Percentiles rank a stretch among this genome's conserved stretches.
These are phyloP conservation scores for Tyto alba DNA, from an alignment of 2,113 vertebrate genomes.

Conservation along the genomic window DNA sequence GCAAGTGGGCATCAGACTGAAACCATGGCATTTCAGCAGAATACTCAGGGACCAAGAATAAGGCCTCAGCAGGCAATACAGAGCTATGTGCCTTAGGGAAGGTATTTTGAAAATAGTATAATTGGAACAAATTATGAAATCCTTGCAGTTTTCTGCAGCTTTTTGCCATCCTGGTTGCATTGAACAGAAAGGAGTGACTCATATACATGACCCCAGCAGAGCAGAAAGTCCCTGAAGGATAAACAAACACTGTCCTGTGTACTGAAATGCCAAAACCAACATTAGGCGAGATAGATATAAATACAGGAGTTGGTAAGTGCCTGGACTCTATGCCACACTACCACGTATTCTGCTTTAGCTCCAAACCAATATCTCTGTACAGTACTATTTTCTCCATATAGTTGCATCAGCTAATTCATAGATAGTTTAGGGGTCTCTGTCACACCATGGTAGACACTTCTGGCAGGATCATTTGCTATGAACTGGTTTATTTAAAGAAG, in stretches of 20 bases:
- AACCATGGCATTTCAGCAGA: background rate
- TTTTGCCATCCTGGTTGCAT: background rate
- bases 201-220: fast-evolving
- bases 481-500: background rate
- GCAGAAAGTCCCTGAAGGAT: background rate
- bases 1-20: background rate
- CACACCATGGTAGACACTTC: background rate
- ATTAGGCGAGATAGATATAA: background rate
- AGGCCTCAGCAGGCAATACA: background rate
- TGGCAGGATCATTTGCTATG: background rate
- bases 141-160: background rate
- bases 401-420: background rate
- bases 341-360: background rate
- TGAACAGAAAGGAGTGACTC: background rate
- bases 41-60: background rate
- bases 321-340: background rate
- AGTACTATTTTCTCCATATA: background rate
- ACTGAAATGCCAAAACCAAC: background rate
- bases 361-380: background rate
- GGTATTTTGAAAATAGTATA: background rate
- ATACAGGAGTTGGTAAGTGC: background rate
- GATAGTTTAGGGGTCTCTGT: background rate
- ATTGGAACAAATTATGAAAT: background rate
- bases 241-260: background rate
- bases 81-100: background rate